Conservation (phyloP, 2,797 vertebrate species). For the Apogon hyalosoma region DNA sequence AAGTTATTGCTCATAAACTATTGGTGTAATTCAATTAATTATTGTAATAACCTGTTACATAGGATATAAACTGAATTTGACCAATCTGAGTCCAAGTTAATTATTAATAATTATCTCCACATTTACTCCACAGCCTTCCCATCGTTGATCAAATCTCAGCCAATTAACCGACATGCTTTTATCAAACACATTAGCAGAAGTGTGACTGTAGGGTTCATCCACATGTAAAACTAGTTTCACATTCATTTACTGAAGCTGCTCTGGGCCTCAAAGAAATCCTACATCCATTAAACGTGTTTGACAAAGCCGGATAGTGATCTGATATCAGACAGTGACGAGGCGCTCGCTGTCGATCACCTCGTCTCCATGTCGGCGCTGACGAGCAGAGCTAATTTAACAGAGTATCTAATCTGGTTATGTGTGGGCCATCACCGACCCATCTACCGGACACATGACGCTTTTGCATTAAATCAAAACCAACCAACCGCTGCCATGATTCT, state of each 20-base stretch:
- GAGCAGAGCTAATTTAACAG: slow-evolving; percentile 2
- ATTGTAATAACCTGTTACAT: no score
- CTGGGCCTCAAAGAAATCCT: slow-evolving; percentile 2
- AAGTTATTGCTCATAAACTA: no score
- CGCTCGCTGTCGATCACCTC: neutral
- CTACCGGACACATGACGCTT: no score
- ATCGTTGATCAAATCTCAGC: no score
- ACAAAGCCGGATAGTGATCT: neutral
- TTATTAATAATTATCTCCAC: no score
- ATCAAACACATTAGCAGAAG: no score
- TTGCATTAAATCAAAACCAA: neutral
- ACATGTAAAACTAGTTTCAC: slow-evolving; percentile 1
- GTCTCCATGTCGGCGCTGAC: neutral
- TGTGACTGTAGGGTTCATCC: neutral
- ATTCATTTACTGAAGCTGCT: slow-evolving; percentile 4
- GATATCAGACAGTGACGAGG: neutral
- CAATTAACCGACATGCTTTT: no score
- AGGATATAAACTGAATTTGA: no score
- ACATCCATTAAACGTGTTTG: slow-evolving; percentile 2
- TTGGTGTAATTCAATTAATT: no score
- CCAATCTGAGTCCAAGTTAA: no score
- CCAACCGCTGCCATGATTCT: neutral
- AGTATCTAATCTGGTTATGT: slow-evolving; percentile 8
- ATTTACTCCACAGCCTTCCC: no score
- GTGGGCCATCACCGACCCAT: neutral